phyloP scores from a whole-genome alignment of 1,140 invertebrate genomes.

The Chrysopa pallens region DNA sequence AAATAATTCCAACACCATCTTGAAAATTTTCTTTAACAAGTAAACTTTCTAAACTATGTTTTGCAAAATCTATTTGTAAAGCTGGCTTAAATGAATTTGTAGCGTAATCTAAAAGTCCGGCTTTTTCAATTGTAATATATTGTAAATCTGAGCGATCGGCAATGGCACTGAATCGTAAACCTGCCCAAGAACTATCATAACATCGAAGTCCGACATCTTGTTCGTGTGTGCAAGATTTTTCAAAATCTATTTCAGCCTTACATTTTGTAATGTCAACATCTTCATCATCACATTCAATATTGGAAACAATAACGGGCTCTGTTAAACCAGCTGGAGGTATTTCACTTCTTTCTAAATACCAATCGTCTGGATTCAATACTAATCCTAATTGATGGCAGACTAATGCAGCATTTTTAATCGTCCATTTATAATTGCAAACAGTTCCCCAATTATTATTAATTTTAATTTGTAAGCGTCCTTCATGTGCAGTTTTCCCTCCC shows the following conservation, averaged over 20 bases:
- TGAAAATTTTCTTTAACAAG: slow-evolving; percentile 64
- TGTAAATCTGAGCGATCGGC: slow-evolving; percentile 76
- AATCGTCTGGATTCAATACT: slow-evolving; percentile 82
- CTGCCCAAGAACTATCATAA: slow-evolving; percentile 83
- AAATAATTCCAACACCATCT: slow-evolving; percentile 74
- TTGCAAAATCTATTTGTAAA: slow-evolving; percentile 89
- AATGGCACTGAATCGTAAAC: slow-evolving; percentile 71
- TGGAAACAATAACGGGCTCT: slow-evolving; percentile 62
- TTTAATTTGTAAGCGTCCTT: slow-evolving; percentile 65
- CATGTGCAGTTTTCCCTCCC: slow-evolving; percentile 50
- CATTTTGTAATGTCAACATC: slow-evolving; percentile 87
- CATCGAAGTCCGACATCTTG: slow-evolving; percentile 79
- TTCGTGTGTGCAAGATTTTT: slow-evolving; percentile 76
- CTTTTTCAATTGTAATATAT: slow-evolving; percentile 74
- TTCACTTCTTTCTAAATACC: slow-evolving; percentile 62
- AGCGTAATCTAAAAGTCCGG: slow-evolving; percentile 85
- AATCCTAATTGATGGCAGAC: slow-evolving; percentile 92
- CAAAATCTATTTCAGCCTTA: slow-evolving; percentile 58
- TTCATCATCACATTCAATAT: slow-evolving; percentile 77
- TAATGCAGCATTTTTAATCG: slow-evolving; percentile 72
- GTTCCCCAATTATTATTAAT: slow-evolving; percentile 85
- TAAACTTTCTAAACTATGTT: slow-evolving; percentile 75
- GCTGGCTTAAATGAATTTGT: slow-evolving; percentile 82
- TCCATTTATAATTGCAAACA: slow-evolving; percentile 94
- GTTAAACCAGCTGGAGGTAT: slow-evolving; percentile 59